Conservation (phyloP, 2,797 vertebrate species). For the Thunnus albacares region DNA sequence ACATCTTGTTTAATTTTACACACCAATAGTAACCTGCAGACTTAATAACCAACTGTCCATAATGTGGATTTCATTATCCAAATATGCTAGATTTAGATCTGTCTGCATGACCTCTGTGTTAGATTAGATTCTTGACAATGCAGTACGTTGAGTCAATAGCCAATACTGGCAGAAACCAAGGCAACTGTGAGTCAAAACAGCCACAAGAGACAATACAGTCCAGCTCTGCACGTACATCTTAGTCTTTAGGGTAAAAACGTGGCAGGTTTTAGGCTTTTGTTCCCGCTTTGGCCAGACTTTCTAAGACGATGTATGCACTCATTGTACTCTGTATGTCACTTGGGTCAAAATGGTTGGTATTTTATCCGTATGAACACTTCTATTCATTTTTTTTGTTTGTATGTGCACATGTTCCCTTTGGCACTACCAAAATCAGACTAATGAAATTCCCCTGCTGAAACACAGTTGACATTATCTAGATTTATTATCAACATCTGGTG, state of each 20-base stretch:
- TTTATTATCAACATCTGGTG: slow-evolving; percentile 78
- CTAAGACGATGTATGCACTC: neutral
- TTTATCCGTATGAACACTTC: neutral
- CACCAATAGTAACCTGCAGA: no score
- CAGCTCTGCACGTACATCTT: neutral
- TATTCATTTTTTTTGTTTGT: slow-evolving; percentile 28
- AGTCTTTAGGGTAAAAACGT: neutral
- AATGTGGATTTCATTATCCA: no score
- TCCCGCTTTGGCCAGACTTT: neutral
- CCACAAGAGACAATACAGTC: neutral
- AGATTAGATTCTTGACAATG: no score
- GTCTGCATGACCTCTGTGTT: no score
- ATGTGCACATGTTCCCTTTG: slow-evolving; percentile 20
- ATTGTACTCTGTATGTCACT: neutral
- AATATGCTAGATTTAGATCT: no score
- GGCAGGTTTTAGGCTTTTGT: neutral
- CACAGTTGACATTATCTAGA: slow-evolving; percentile 60
- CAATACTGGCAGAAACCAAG: neutral
- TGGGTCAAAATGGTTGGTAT: neutral
- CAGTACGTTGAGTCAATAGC: neutral
- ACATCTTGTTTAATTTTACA: no score
- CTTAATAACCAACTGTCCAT: no score
- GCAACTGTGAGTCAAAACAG: slow-evolving; percentile 15
- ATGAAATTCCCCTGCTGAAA: slow-evolving; percentile 45
- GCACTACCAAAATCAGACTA: slow-evolving; percentile 29